A percentile compares a stretch with the other conserved stretches of the same genome.
Evolutionary conservation across 2,113 vertebrate species (phyloP).

Genomic region (Uropsilus gracilis): DNA sequence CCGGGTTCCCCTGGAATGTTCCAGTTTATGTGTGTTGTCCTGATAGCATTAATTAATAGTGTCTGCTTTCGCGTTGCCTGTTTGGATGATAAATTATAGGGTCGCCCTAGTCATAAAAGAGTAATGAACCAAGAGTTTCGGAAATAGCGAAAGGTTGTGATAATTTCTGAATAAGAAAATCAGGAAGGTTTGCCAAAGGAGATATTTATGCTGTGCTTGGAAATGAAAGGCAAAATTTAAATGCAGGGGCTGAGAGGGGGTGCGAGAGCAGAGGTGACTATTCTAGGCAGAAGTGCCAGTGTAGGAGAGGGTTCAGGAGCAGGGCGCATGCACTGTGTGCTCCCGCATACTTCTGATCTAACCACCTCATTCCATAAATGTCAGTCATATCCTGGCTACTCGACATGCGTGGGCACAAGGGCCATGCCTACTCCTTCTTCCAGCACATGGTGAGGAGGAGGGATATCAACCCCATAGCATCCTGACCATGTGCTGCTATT

Average conservation of each 20-base stretch:
- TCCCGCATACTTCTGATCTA: fast-evolving
- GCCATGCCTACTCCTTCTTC: background rate
- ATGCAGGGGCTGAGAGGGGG: background rate
- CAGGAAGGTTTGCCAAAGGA: slow-evolving; percentile 10
- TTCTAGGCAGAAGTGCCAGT: background rate
- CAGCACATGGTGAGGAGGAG: background rate
- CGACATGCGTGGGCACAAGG: background rate
- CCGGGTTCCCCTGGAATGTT: background rate
- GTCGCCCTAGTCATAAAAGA: background rate
- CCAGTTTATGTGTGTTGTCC: background rate
- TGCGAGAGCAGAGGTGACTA: background rate
- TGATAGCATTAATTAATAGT: background rate
- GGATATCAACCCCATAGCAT: background rate
- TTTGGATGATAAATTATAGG: slow-evolving; percentile 10
- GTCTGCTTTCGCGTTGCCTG: background rate
- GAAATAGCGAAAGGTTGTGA: background rate
- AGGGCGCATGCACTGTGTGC: fast-evolving
- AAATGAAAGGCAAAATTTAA: slow-evolving; percentile 9
- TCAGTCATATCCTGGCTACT: background rate
- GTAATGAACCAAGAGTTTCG: background rate
- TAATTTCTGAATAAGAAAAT: slow-evolving; percentile 1
- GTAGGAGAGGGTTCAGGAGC: background rate
- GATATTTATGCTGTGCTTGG: background rate
- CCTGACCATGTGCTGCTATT: background rate
- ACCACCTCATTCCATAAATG: background rate